phyloP scores from a whole-genome alignment of 2,888 invertebrate species.

The Nematopogon swammerdamellus region DNA sequence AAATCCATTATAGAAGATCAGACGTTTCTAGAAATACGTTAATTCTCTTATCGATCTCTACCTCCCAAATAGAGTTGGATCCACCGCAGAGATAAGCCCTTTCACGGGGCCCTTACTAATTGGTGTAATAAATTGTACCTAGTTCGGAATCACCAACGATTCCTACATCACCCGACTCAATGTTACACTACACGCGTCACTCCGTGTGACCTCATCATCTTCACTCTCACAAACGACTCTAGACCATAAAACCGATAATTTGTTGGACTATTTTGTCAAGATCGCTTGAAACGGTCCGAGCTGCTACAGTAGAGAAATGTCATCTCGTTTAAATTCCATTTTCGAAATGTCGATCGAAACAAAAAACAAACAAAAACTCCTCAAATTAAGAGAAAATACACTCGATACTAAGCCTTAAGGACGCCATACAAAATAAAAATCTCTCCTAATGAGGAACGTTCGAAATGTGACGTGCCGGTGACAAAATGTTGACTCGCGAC shows the following conservation, averaged over 20 bases:
- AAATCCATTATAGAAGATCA: slow-evolving; percentile 18
- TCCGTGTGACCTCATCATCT: slow-evolving; percentile 13
- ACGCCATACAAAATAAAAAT: slow-evolving; percentile 33
- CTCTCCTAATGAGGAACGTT: slow-evolving; percentile 35
- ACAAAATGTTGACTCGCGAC: slow-evolving; percentile 34
- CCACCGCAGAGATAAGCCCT: slow-evolving; percentile 35
- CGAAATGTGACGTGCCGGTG: slow-evolving; percentile 39
- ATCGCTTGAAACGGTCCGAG: slow-evolving; percentile 21
- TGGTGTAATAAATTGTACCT: slow-evolving; percentile 45
- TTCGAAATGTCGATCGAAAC: slow-evolving; percentile 19
- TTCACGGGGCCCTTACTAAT: slow-evolving; percentile 49
- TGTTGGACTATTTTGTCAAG: slow-evolving; percentile 25
- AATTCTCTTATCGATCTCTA: slow-evolving; percentile 39
- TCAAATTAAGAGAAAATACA: slow-evolving; percentile 9
- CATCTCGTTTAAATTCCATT: slow-evolving; percentile 48
- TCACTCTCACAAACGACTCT: slow-evolving; percentile 22
- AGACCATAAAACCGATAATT: slow-evolving; percentile 29
- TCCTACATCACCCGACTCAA: background rate
- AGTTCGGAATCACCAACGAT: background rate
- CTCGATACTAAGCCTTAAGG: slow-evolving; percentile 26
- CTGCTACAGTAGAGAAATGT: slow-evolving; percentile 31
- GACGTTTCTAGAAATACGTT: slow-evolving; percentile 39
- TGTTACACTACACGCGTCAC: slow-evolving; percentile 10
- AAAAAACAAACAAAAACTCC: slow-evolving; percentile 16
- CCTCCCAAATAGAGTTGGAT: slow-evolving; percentile 54